A percentile compares a stretch with the other conserved stretches of the same genome.
These are phyloP conservation scores for Acrocyrtus sp. DNA, from an alignment of 2,888 invertebrate species.

Conservation along the genomic window DNA sequence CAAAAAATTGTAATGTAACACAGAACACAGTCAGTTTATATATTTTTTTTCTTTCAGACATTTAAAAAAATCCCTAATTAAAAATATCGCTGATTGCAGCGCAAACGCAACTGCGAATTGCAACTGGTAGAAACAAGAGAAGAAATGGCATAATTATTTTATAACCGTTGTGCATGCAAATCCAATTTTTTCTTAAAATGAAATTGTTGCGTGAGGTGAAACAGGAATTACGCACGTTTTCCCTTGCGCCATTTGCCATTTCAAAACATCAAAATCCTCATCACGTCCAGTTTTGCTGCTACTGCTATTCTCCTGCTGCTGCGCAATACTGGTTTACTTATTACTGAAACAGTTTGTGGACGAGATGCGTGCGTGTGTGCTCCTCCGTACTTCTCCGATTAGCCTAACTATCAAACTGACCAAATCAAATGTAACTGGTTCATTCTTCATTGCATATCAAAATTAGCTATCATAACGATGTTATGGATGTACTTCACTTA, in stretches of 20 bases:
- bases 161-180: constrained; percentile 6
- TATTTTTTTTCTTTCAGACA: too few relatives aligned
- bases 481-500: too few relatives aligned
- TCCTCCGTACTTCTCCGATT: background rate
- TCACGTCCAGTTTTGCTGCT: too few relatives aligned
- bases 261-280: too few relatives aligned
- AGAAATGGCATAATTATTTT: background rate
- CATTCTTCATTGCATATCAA: background rate
- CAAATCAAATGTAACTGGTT: background rate
- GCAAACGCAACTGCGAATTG: background rate
- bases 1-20: background rate
- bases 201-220: constrained; percentile 16
- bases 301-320: too few relatives aligned
- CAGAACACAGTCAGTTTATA: too few relatives aligned
- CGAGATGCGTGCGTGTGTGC: background rate
- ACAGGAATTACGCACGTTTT: background rate
- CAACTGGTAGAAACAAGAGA: background rate
- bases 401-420: background rate
- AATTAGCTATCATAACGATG: too few relatives aligned
- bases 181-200: constrained; percentile 4
- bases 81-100: background rate
- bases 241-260: background rate
- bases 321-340: too few relatives aligned
- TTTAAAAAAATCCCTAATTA: too few relatives aligned
- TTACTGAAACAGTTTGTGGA: too few relatives aligned